Evolutionary conservation across 2,797 vertebrate genomes (phyloP), one percentile per base, ranked within the genome.

Genomic region (Silurus aristotelis): DNA sequence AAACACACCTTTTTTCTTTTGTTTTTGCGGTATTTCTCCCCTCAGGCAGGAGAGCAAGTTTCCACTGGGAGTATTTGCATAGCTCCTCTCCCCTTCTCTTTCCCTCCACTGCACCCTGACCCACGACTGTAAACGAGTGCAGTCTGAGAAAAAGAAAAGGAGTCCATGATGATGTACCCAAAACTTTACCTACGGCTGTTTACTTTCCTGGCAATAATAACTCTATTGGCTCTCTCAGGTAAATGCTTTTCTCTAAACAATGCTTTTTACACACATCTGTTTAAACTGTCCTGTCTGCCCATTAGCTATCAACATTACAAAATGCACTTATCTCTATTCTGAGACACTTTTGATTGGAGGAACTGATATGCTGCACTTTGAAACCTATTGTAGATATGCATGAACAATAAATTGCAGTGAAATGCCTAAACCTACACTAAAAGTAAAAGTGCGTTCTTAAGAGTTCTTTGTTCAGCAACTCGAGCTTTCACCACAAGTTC

Each of bases 151-250:
- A 43, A 68, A 58, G 63, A 86, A 79, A 79, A 68, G 19, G 55
- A 46, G 13, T 68, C 43, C 70, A 70, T 46, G 43, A 84, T 71
- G 88, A n/a, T 77, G 48, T 80, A 87, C 58, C 71, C 73, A 52
- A 84, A 68, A 55, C n/a, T 87, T 68, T 88, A 72, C 78, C 64
- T 88, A 61, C 85, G 70, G 43, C 75, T 87, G 55, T 55, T 89
- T 77, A 77, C 86, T 22, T 86, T 88, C 31, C 79, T 88, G 4
- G 75, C 86, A 73, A 12, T 87, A 6, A 78, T 90, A 64, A 85
- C 85, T n/a, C 46, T 87, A 56, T 83, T 90, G 85, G 86, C 84
- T 85, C 58, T 90, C 77, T 88, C 88, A 80, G 87, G 89, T 90
- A 87, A 64, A 77, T 14, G 58, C 76, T 76, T 17, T 17, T 5